Evolutionary conservation across 2,797 vertebrate species (phyloP).

Genomic region (Sebastes cheni): DNA sequence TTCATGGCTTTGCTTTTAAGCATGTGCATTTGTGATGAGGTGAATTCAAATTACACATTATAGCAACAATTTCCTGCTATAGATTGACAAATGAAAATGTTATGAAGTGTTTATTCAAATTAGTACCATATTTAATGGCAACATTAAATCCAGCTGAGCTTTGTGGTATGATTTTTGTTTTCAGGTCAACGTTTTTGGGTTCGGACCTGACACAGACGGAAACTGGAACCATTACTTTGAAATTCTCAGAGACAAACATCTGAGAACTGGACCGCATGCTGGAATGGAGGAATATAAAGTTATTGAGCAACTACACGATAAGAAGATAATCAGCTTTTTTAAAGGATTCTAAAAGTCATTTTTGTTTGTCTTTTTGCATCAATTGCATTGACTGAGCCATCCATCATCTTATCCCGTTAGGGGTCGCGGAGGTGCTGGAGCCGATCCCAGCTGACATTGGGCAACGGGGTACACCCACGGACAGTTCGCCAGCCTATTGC

Average conservation of each 20-base stretch:
- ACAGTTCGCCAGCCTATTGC: no score
- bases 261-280: slow-evolving; percentile 41
- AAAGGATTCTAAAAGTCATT: slow-evolving; percentile 9
- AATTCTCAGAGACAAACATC: background rate
- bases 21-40: slow-evolving; percentile 45
- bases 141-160: background rate
- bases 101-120: background rate
- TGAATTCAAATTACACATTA: background rate
- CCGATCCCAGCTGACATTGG: no score
- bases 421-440: no score
- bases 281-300: slow-evolving; percentile 18
- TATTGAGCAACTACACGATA: slow-evolving; percentile 14
- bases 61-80: background rate
- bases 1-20: slow-evolving; percentile 37
- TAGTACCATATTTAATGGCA: background rate
- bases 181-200: background rate
- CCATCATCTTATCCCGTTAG: no score
- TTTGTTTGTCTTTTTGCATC: background rate
- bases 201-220: background rate
- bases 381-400: no score
- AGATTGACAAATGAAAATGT: background rate
- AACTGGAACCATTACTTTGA: background rate
- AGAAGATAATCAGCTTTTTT: background rate
- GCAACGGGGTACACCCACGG: no score
- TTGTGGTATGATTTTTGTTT: background rate